Conservation (phyloP, 2,888 invertebrate genomes). For the Cheilosia pagana region DNA sequence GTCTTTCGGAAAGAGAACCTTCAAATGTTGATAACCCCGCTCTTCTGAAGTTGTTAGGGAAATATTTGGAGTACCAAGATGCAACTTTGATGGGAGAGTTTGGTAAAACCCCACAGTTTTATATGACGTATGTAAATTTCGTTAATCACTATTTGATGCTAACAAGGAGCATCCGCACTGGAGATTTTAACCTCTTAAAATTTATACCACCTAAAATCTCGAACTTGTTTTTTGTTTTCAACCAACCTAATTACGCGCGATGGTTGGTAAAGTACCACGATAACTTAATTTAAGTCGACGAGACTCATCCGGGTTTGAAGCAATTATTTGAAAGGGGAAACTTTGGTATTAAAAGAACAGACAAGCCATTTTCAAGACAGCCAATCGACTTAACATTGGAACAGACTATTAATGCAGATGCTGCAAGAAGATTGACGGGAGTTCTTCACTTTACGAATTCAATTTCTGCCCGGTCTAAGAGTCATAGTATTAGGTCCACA, state of each 20-base stretch:
- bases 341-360: constrained; percentile 30
- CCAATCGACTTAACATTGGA: constrained; percentile 33
- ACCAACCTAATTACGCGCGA: constrained; percentile 76
- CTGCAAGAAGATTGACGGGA: constrained; percentile 15
- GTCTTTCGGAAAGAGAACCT: too few relatives aligned
- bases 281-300: constrained; percentile 36
- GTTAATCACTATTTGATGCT: constrained; percentile 48
- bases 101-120: too few relatives aligned
- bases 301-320: constrained; percentile 32
- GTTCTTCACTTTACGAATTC: constrained; percentile 17
- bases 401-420: constrained; percentile 24
- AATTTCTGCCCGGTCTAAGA: constrained; percentile 16
- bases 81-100: too few relatives aligned
- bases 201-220: constrained; percentile 63
- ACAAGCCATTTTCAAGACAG: constrained; percentile 76
- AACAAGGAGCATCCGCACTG: constrained; percentile 13
- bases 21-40: too few relatives aligned
- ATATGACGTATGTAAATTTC: constrained; percentile 8
- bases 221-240: constrained; percentile 36
- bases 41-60: too few relatives aligned
- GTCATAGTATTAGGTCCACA: background rate
- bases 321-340: constrained; percentile 47
- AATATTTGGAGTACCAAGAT: too few relatives aligned
- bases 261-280: constrained; percentile 77
- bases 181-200: constrained; percentile 75